A percentile compares a stretch with the other conserved stretches of the same genome.
Conservation (phyloP, 1,140 invertebrate species). For the Drosophila leontia region DNA sequence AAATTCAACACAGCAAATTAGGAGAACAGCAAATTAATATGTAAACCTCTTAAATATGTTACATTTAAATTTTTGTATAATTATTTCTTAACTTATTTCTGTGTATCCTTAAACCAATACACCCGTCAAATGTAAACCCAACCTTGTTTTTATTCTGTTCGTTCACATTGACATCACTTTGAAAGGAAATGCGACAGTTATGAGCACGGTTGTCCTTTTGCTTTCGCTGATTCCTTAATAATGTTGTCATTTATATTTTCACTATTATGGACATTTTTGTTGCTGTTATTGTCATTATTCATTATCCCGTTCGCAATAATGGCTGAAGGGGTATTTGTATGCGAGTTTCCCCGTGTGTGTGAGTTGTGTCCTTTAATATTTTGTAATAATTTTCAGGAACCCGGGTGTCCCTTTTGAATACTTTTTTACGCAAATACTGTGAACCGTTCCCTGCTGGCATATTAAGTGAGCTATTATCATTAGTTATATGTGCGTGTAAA, state of each 20-base stretch:
- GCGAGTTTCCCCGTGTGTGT: slow-evolving; percentile 15
- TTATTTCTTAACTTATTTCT: not conserved
- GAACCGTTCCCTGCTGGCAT: slow-evolving; percentile 40
- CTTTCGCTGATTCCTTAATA: slow-evolving; percentile 61
- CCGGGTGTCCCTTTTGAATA: slow-evolving; percentile 28
- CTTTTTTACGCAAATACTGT: slow-evolving; percentile 48
- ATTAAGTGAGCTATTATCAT: slow-evolving; percentile 72
- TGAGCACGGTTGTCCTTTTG: slow-evolving; percentile 32
- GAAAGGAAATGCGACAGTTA: slow-evolving; percentile 52
- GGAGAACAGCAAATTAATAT: no score
- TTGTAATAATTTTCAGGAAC: slow-evolving; percentile 38
- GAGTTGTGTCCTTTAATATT: slow-evolving; percentile 35
- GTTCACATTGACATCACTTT: slow-evolving; percentile 60
- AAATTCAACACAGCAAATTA: not conserved
- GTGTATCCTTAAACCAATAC: no score
- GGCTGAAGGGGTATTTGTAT: slow-evolving; percentile 41
- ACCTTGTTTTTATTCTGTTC: slow-evolving; percentile 22
- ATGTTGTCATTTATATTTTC: slow-evolving; percentile 71
- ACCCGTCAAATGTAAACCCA: not conserved
- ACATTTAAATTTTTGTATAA: not conserved
- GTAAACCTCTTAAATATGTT: no score
- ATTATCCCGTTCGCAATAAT: slow-evolving; percentile 56
- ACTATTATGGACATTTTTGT: slow-evolving; percentile 44
- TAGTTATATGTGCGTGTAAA: slow-evolving; percentile 59
- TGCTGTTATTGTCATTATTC: slow-evolving; percentile 63